phyloP scores from a whole-genome alignment of 1,140 invertebrate species.

The Papilio polytes region DNA sequence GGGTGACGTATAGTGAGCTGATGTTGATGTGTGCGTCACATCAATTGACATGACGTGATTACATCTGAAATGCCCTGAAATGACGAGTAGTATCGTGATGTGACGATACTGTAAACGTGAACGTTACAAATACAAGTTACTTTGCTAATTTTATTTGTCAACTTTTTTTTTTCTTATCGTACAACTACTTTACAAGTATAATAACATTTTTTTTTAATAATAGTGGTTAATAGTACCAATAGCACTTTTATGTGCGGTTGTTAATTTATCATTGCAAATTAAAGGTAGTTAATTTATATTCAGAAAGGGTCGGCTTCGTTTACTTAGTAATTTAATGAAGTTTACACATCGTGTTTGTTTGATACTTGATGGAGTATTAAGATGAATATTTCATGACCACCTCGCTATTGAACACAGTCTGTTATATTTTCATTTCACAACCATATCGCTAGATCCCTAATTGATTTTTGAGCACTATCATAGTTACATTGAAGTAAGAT shows the following conservation, averaged over 20 bases:
- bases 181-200: too few relatives aligned
- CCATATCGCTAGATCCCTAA: background rate
- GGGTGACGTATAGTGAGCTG: too few relatives aligned
- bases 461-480: background rate
- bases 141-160: too few relatives aligned
- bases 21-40: too few relatives aligned
- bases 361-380: slow-evolving; percentile 54
- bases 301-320: slow-evolving; percentile 59
- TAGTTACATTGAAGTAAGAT: slow-evolving; percentile 40
- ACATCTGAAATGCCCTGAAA: background rate
- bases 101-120: background rate
- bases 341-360: slow-evolving; percentile 67
- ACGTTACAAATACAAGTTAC: background rate
- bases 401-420: background rate
- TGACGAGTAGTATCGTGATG: background rate
- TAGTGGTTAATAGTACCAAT: background rate
- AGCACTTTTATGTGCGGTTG: background rate
- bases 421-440: background rate
- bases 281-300: slow-evolving; percentile 56
- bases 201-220: too few relatives aligned
- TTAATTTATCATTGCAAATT: slow-evolving; percentile 7
- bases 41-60: background rate
- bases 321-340: slow-evolving; percentile 76
- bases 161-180: too few relatives aligned
- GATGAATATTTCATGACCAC: slow-evolving; percentile 12